These are phyloP conservation scores for Aplysina aerophoba DNA, from an alignment of 37 sponge, comb jelly and placozoan species.

Conservation along the genomic window DNA sequence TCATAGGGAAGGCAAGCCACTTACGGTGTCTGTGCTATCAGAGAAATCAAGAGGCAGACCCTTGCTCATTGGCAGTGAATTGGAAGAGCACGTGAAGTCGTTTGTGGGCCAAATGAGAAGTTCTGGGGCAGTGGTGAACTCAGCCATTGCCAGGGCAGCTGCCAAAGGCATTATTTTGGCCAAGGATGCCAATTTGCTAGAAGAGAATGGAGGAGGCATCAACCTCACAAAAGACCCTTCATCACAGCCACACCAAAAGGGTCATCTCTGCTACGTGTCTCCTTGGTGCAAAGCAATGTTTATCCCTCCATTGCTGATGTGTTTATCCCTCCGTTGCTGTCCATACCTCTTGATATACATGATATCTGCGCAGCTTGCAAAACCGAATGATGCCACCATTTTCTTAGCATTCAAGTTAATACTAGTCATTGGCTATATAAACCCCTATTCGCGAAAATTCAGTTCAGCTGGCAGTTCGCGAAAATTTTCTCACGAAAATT, in stretches of 20 bases:
- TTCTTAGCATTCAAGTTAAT: neutral
- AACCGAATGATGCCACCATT: neutral
- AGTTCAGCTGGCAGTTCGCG: too few relatives aligned
- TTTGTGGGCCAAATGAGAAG: constrained; percentile 24
- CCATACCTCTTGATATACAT: constrained; percentile 16
- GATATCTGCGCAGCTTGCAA: constrained; percentile 12
- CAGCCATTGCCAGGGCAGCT: constrained; percentile 26
- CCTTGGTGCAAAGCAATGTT: neutral
- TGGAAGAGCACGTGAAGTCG: constrained; percentile 23
- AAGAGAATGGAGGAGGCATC: constrained; percentile 32
- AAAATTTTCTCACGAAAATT: too few relatives aligned
- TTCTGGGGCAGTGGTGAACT: constrained; percentile 18
- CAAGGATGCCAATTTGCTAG: constrained; percentile 29
- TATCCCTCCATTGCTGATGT: too few relatives aligned
- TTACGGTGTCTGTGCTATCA: constrained; percentile 20
- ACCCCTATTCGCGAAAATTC: neutral
- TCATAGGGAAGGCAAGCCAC: neutral
- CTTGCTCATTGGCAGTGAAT: constrained; percentile 19
- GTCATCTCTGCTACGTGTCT: neutral
- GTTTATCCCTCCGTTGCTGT: neutral
- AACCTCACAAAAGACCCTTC: constrained; percentile 27
- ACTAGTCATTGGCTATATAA: neutral
- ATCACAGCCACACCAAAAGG: constrained; percentile 12
- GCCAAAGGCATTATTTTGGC: constrained; percentile 19
- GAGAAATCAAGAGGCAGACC: constrained; percentile 28